Conservation (phyloP, 2,888 invertebrate species). For the Hypsopygia costalis region DNA sequence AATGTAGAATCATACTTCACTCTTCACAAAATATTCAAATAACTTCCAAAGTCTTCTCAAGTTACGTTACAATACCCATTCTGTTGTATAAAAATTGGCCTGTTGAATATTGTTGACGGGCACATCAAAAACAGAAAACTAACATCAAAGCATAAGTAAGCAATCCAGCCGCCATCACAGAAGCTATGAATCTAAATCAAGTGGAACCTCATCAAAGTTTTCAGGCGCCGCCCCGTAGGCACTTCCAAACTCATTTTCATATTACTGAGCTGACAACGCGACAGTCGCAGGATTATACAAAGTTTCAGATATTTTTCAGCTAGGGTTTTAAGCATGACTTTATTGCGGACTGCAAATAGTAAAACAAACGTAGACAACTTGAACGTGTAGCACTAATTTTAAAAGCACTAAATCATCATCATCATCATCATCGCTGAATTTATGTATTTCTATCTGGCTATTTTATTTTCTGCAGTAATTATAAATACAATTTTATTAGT, state of each 20-base stretch:
- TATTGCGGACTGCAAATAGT: no score
- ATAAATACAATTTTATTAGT: no score
- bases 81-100: neutral
- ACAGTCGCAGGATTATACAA: constrained; percentile 35
- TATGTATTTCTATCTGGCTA: no score
- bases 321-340: neutral
- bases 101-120: neutral
- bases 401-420: no score
- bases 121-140: constrained; percentile 29
- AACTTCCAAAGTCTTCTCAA: no score
- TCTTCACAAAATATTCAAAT: no score
- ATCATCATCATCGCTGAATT: no score
- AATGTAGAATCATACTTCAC: no score
- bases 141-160: constrained; percentile 46
- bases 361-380: no score
- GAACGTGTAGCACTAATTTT: no score
- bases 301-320: constrained; percentile 18
- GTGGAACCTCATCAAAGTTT: constrained; percentile 66
- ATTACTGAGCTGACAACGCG: constrained; percentile 36
- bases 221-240: constrained; percentile 47
- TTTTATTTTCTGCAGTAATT: no score
- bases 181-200: constrained; percentile 73
- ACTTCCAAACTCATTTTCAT: constrained; percentile 67
- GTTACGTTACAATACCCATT: no score
- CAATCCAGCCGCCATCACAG: constrained; percentile 53